Evolutionary conservation across 2,888 invertebrate genomes (phyloP).

Genomic region (Hemithea aestivaria): DNA sequence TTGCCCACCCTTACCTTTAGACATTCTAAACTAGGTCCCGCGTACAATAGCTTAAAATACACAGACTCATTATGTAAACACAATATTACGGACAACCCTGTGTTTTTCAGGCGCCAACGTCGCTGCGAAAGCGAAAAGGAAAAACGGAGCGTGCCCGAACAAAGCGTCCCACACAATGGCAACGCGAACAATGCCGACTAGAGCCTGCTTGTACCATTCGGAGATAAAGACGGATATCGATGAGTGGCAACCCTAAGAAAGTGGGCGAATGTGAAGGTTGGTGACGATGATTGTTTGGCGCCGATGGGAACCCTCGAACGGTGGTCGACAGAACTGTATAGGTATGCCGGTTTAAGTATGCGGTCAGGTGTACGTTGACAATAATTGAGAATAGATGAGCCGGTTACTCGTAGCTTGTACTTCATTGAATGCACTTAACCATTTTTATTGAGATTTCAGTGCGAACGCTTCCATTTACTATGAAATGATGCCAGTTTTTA

Average conservation of each 20-base stretch:
- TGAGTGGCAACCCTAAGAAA: slow-evolving; percentile 32
- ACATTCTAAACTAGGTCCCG: slow-evolving; percentile 17
- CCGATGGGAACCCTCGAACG: slow-evolving; percentile 11
- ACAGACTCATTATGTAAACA: slow-evolving; percentile 41
- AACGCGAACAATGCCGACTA: slow-evolving; percentile 72
- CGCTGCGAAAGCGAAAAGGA: slow-evolving; percentile 60
- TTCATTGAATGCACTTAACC: too few species aligned
- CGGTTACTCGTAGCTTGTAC: too few species aligned
- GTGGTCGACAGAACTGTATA: slow-evolving; percentile 6
- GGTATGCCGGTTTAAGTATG: slow-evolving; percentile 8
- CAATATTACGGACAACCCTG: slow-evolving; percentile 35
- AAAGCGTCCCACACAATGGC: slow-evolving; percentile 67
- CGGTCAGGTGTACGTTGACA: too few species aligned
- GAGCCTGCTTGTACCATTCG: slow-evolving; percentile 67
- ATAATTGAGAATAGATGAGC: too few species aligned
- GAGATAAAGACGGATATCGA: slow-evolving; percentile 61
- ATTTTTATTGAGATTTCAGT: too few species aligned
- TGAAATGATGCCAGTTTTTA: too few species aligned
- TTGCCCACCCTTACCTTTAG: background rate
- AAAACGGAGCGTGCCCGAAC: slow-evolving; percentile 73
- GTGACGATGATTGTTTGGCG: slow-evolving; percentile 16
- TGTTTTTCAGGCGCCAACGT: slow-evolving; percentile 50
- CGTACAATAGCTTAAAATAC: slow-evolving; percentile 18
- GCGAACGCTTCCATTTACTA: too few species aligned
- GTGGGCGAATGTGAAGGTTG: slow-evolving; percentile 11